These are phyloP conservation scores for Coranthus polyacanthus DNA, from an alignment of 2,797 vertebrate species.

Conservation along the genomic window DNA sequence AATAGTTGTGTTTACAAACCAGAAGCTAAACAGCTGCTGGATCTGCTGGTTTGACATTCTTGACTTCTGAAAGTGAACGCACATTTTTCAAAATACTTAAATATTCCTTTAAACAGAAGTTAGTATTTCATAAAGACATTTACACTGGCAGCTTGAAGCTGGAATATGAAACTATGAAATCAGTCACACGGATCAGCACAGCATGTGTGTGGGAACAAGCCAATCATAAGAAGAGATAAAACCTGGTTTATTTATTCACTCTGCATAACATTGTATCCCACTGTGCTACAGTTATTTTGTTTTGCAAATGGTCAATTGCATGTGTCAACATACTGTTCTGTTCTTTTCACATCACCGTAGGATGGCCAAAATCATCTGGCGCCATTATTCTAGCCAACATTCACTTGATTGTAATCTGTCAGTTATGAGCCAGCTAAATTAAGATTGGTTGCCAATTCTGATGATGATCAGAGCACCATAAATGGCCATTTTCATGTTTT, in stretches of 20 bases:
- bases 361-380: too few relatives aligned
- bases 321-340: neutral
- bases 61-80: too few relatives aligned
- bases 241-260: slow-evolving; percentile 4
- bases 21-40: too few relatives aligned
- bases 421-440: neutral
- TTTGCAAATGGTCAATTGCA: slow-evolving; percentile 20
- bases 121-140: slow-evolving; percentile 5
- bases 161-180: slow-evolving; percentile 1
- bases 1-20: neutral
- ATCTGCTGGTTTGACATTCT: too few relatives aligned
- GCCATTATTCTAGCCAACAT: neutral
- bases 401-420: slow-evolving; percentile 2
- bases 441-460: neutral
- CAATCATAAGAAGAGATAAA: slow-evolving; percentile 11
- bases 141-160: slow-evolving; percentile 1
- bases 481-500: too few relatives aligned
- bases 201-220: neutral
- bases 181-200: neutral
- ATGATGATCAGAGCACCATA: too few relatives aligned
- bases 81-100: too few relatives aligned
- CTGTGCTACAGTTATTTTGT: slow-evolving; percentile 8
- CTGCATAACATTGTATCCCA: neutral
- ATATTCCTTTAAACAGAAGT: neutral
- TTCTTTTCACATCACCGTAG: neutral